Evolutionary conservation across 2,797 vertebrate species (phyloP).

Genomic region (Spinus pinus): DNA sequence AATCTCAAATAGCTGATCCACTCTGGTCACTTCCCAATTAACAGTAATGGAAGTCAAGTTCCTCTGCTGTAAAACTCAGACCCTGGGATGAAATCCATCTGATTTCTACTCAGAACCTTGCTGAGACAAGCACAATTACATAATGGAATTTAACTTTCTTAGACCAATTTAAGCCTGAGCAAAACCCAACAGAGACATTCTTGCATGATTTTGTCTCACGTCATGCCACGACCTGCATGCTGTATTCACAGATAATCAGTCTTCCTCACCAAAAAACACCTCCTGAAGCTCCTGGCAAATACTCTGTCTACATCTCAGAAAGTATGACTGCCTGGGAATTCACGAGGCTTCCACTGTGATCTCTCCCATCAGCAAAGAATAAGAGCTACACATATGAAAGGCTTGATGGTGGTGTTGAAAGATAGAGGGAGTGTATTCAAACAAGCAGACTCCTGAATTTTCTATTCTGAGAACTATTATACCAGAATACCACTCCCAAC

Average conservation of each 20-base stretch:
- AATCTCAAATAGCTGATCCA: neutral
- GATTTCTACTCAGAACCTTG: neutral
- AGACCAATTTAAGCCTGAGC: neutral
- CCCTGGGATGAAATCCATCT: neutral
- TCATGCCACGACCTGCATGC: neutral
- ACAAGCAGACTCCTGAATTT: slow-evolving; percentile 17
- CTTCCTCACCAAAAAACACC: neutral
- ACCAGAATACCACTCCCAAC: slow-evolving; percentile 12
- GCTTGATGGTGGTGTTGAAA: slow-evolving; percentile 30
- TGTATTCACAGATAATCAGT: neutral
- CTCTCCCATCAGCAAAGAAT: slow-evolving; percentile 2
- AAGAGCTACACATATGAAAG: neutral
- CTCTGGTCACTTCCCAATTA: neutral
- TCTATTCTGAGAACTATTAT: neutral
- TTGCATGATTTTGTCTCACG: neutral
- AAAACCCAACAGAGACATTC: neutral
- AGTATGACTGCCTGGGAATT: neutral
- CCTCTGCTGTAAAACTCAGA: neutral
- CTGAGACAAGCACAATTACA: neutral
- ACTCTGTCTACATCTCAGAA: neutral
- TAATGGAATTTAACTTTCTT: neutral
- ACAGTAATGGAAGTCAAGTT: neutral
- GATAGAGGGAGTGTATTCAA: slow-evolving; percentile 41
- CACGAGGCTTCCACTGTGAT: neutral
- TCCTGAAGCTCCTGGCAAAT: neutral